These are phyloP conservation scores for Plutella xylostella DNA, from an alignment of 2,888 invertebrate species.

Conservation along the genomic window DNA sequence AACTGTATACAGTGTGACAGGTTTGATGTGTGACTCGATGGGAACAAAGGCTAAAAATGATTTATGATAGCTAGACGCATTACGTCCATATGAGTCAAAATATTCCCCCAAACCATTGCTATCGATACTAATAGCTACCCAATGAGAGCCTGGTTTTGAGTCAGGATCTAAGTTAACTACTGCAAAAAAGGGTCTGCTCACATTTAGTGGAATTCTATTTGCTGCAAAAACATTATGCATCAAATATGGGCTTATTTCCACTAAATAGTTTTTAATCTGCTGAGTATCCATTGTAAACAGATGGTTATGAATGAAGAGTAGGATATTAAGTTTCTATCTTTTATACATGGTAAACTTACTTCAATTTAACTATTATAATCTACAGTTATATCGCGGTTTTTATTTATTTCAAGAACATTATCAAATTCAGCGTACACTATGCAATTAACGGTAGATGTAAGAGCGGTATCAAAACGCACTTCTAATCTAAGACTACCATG, in stretches of 20 bases:
- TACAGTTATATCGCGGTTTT: neutral
- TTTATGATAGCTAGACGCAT: neutral
- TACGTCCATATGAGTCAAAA: conserved; percentile 15
- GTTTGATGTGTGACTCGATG: too few relatives aligned
- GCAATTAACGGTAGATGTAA: neutral
- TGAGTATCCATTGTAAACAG: neutral
- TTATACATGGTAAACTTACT: too few relatives aligned
- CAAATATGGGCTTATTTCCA: neutral
- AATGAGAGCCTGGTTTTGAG: conserved; percentile 11
- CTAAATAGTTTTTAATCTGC: neutral
- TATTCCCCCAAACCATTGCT: conserved; percentile 11
- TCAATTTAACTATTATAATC: too few relatives aligned
- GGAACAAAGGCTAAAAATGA: neutral
- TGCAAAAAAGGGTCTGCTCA: conserved; percentile 9
- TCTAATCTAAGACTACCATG: neutral
- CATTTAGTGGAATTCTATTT: conserved; percentile 13
- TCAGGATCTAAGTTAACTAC: conserved; percentile 12
- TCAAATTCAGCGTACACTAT: neutral
- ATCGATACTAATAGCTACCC: conserved; percentile 15
- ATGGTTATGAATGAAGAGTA: conserved; percentile 18
- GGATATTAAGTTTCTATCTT: conserved; percentile 25
- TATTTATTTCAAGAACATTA: neutral
- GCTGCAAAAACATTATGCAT: conserved; percentile 5
- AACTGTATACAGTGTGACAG: too few relatives aligned
- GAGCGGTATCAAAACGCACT: neutral